Base-by-base conservation (phyloP, 2,797 vertebrate species). In the Enteromius fasciolatus region DNA sequence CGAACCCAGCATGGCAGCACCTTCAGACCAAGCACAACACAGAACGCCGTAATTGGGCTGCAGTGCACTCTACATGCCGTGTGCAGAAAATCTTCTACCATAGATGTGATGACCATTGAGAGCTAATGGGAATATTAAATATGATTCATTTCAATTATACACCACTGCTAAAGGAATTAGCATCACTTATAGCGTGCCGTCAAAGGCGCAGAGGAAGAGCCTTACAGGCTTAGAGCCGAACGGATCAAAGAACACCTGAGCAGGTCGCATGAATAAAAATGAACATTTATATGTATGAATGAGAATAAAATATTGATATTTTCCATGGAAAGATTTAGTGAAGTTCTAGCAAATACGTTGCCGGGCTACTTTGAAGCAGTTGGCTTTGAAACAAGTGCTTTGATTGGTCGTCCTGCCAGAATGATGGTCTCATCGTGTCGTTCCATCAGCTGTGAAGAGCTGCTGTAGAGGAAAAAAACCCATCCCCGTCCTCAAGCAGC, bases 51-150 rank as follows among this genome's bases (percentile, higher is more conserved):
- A 81, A 86, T 81, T 86, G 81, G 82, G 25, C 69, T 64, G 64
- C 75, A 57, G 64, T 82, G 64, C 36, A 67, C 70, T 82, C 57
- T 31, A 44, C 57, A 70, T 82, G 74, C 54, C 6, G 14, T n/a
- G 1, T 73, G 72, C 10, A 4, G 68, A 87, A 63, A 84, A 84
- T 85, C 77, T 54, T 83, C 48, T 70, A n/a, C 25, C 28, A 57
- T 41, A 80, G 48, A 81, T 74, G 39, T 64, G 63, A 84, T 86
- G 78, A 86, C 81, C 83, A 59, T 69, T 75, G 80, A 79, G 15
- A 28, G 39, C 54, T 83, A 84, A 86, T 80, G 50, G 67, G 81
- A 67, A 86, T 80, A 86, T 84, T 83, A 84, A 87, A 74, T 81
- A 78, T 68, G 64, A 85, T 75, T 87, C 79, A 82, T 68, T 82